These are phyloP conservation scores for Hirtodrosophila confusa DNA, from an alignment of 2,888 invertebrate genomes.

Conservation along the genomic window DNA sequence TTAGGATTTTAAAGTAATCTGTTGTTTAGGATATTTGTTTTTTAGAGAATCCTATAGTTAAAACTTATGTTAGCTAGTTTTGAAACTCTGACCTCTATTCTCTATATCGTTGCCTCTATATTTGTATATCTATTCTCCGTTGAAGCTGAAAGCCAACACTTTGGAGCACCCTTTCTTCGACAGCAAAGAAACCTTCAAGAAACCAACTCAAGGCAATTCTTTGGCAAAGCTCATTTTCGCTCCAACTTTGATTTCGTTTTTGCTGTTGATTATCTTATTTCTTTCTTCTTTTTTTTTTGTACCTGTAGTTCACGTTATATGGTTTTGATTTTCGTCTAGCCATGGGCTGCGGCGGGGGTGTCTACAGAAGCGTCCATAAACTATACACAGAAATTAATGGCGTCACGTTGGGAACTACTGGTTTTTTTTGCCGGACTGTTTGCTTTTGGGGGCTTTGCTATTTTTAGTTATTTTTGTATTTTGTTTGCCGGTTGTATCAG, in stretches of 20 bases:
- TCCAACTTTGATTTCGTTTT: constrained; percentile 37
- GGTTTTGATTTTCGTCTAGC: constrained; percentile 51
- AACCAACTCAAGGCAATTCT: constrained; percentile 48
- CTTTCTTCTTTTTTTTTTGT: constrained; percentile 2
- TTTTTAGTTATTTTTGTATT: constrained; percentile 10
- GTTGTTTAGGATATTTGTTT: too few relatives aligned
- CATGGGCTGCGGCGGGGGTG: constrained; percentile 19
- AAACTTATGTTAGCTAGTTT: too few relatives aligned
- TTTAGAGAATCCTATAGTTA: too few relatives aligned
- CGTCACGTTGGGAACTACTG: constrained; percentile 63
- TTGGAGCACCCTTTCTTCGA: constrained; percentile 1
- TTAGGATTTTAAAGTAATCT: too few relatives aligned
- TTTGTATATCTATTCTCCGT: too few relatives aligned
- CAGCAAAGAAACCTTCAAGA: constrained; percentile 18
- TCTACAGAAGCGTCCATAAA: constrained; percentile 18
- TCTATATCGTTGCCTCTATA: too few relatives aligned
- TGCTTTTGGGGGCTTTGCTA: constrained; percentile 8
- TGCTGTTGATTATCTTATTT: constrained; percentile 5
- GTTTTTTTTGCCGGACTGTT: constrained; percentile 32
- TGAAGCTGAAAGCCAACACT: neutral
- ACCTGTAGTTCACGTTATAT: constrained; percentile 20
- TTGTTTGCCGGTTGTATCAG: neutral
- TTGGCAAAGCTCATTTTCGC: constrained; percentile 46
- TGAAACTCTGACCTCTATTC: too few relatives aligned
- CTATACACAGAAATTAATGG: constrained; percentile 48